A percentile compares a stretch with the other conserved stretches of the same genome.
These are phyloP conservation scores for Troilus luridus DNA, from an alignment of 2,888 invertebrate genomes.

Conservation along the genomic window DNA sequence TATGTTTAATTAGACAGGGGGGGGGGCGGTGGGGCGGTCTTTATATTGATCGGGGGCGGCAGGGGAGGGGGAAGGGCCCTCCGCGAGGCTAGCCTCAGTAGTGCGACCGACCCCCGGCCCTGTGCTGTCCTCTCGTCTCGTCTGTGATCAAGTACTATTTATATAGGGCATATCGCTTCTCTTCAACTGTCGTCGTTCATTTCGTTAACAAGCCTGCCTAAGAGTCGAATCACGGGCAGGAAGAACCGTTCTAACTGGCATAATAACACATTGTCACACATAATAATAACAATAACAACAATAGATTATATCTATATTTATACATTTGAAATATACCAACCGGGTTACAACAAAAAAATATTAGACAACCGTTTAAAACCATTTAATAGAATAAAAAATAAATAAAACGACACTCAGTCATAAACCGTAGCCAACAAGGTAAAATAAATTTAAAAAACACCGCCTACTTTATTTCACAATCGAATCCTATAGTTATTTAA, in stretches of 20 bases:
- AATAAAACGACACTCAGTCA: background rate
- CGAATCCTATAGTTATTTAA: constrained; percentile 32
- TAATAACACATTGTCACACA: background rate
- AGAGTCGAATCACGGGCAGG: background rate
- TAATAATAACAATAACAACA: background rate
- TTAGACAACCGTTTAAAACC: background rate
- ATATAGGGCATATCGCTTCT: constrained; percentile 32
- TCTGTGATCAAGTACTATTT: constrained; percentile 49
- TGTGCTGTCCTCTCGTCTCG: background rate
- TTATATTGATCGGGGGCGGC: constrained; percentile 49
- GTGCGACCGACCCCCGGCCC: constrained; percentile 51
- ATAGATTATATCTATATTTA: constrained; percentile 12
- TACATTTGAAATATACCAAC: background rate
- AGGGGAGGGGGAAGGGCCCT: constrained; percentile 46
- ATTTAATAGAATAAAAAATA: background rate
- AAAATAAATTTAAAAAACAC: background rate
- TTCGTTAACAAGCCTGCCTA: background rate
- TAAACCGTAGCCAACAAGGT: background rate
- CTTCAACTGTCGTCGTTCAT: background rate
- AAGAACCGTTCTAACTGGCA: background rate
- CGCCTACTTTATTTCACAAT: background rate
- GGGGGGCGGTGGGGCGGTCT: constrained; percentile 36
- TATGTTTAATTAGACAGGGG: constrained; percentile 54
- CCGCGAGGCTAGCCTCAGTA: constrained; percentile 57
- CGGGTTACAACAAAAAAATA: background rate